A percentile compares a stretch with the other conserved stretches of the same genome.
phyloP scores from a whole-genome alignment of 2,797 vertebrate genomes.

The Sebastes iracundus region DNA sequence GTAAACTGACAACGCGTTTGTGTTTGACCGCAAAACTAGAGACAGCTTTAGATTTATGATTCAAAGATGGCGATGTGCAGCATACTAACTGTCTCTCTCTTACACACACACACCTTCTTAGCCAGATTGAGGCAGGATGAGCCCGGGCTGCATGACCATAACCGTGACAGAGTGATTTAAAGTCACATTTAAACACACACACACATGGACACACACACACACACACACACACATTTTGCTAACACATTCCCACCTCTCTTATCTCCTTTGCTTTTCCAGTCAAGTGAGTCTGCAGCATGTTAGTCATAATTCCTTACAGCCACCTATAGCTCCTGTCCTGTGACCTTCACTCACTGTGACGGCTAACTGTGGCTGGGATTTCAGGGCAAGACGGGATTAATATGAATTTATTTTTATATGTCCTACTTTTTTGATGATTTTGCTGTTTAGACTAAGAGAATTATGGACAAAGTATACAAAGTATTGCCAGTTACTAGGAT shows the following conservation, averaged over 20 bases:
- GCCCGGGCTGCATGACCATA: constrained; percentile 24
- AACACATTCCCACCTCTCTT: constrained; percentile 16
- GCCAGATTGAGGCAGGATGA: constrained; percentile 41
- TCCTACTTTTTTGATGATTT: background rate
- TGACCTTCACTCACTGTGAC: constrained; percentile 22
- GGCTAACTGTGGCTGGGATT: constrained; percentile 27
- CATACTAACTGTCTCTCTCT: constrained; percentile 26
- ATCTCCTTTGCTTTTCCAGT: constrained; percentile 36
- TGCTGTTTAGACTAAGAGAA: background rate
- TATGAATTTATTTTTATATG: background rate
- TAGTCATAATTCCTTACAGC: constrained; percentile 23
- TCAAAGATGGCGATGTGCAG: constrained; percentile 11
- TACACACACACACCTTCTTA: constrained; percentile 9
- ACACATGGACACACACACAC: background rate
- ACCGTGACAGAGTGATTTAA: constrained; percentile 61
- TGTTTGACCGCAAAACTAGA: constrained; percentile 32
- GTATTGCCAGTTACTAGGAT: background rate
- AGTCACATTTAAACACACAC: constrained; percentile 29
- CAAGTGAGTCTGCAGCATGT: constrained; percentile 29
- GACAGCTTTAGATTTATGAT: constrained; percentile 34
- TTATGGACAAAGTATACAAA: background rate
- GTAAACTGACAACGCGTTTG: constrained; percentile 29
- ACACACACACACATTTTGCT: background rate
- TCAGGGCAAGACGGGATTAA: constrained; percentile 5
- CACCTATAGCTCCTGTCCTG: constrained; percentile 23